Base-by-base conservation (phyloP, 2,888 invertebrate species). In the Chorisops tibialis region DNA sequence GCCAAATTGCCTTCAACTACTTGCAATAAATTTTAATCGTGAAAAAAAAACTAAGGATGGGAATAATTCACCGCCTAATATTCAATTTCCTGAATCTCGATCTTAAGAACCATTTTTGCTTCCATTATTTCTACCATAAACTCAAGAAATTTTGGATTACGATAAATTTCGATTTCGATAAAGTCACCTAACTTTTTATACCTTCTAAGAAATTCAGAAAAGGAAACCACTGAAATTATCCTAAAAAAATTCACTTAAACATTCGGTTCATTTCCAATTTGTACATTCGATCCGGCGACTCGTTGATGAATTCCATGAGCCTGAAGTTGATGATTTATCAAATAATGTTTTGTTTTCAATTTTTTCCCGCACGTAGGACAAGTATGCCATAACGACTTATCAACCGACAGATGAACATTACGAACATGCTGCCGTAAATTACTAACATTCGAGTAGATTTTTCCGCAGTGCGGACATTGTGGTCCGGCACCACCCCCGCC, bases 381-480 rank as follows among this genome's bases (percentile, higher is more conserved):
- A 73, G 85, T 83, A 74, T 85, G 85, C 86, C 87, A 87, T 75
- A 85, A 83, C 75, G 86, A 85, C 73, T 85, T 83, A 73, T 85
- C 83, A 70, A 86, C 83, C 79, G 84, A 83, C 75, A 84, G 84
- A 80, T 87, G 87, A 76, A 87, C 87, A 79, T 87, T 87, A 80
- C 86, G 86, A 79, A 87, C 85, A 80, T 88, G 87, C 80, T 87
- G 87, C 77, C 86, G 84, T 75, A 87, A 83, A 81, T 88, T 87
- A 81, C 86, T 85, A 71, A 85, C 83, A 75, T 86, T 86, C 73
- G 86, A 86, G 82, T 87, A 87, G 79, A 84, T 83, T 76, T 85
- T 83, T 75, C 85, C 85, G 81, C 86, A 87, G 79, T 85, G 84
- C 70, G 85, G 85, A 77, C 87, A 87, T 77, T 85, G 81, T 74